Base-by-base conservation (phyloP, 1,140 invertebrate genomes). In the honey bee (Apis mellifera) region DNA sequence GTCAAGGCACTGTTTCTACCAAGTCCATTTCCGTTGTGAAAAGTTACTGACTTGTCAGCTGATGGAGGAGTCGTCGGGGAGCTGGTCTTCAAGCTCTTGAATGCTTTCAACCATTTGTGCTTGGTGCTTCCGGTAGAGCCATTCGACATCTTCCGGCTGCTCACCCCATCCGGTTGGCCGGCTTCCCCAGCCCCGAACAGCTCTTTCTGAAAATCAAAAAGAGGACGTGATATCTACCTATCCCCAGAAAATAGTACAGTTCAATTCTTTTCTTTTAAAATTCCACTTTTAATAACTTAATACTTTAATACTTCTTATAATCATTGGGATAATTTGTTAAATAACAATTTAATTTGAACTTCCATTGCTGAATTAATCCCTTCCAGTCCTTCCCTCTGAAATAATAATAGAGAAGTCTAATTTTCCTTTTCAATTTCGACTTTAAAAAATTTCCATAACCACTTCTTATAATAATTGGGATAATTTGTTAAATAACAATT, bases 41-140 rank as follows among this genome's bases (percentile, higher is more conserved):
- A 23, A 84, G 55, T 48, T 57, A 91, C 95, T 95, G 90, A 96
- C 95, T 95, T 95, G 88, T 95, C 95, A 19, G 91, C 83, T 74
- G 95, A 93, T 19, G 91, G 92, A 62, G 92, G 94, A n/a, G 93
- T 95, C 65, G 91, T 95, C 86, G 95, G 95, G 75, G 94, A 95
- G 94, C 96, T 93, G 93, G 97, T 95, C 96, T 99, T 99, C 82
- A 99, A 95, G 92, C 97, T 99, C 94, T 98, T 97, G 95, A 99
- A 98, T 85, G 98, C 98, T 94, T 99, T 99, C 90, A 99, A 95
- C 98, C 98, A 99, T 95, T 99, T 99, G 91, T 97, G 98, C 95
- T 99, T 99, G 96, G 99, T 99, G 90, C 97, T 97, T 90, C 96
- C 97, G 75, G 97, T 97, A 77, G 97, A 98, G 65, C 97, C 96